Base-by-base conservation (phyloP, 1,140 invertebrate species). In the Linepithema humile region DNA sequence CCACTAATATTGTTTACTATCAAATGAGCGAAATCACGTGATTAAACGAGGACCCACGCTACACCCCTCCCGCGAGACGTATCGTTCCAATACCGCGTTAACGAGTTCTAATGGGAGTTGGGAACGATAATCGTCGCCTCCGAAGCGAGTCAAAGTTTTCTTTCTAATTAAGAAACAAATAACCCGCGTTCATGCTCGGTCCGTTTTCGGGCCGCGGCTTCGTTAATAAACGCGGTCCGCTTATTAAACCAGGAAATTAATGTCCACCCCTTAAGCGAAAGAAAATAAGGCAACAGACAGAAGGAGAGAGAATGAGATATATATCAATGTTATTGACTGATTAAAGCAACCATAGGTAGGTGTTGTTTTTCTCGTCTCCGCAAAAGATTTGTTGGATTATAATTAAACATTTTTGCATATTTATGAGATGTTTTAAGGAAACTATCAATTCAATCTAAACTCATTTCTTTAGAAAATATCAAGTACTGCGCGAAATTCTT, bases 81-180 rank as follows among this genome's bases (percentile, higher is more conserved):
- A 94, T 94, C 91, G 92, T 91, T 93, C 88, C 91, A 93, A 94
- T 93, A 93, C 90, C 90, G 90, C 91, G 91, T 92, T 94, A 94
- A 93, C 92, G 92, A 93, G 92, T 91, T 92, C 91, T 93, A 93
- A 93, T 93, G 91, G 92, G 91, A 93, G 92, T 94, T 93, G 88
- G 91, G 89, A 94, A 94, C 92, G 92, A 93, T 94, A 92, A 93
- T 93, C 92, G 91, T 91, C 91, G 90, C 90, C 89, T 86, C 86
- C 75, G 87, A 88, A 90, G 88, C 91, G 86, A 91, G 90, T 92
- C 90, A 90, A 92, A 93, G 89, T 92, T 93, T 93, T 93, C 92
- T 92, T 92, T 92, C 90, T 93, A 93, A 94, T 93, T 94, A 94
- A 94, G 92, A 93, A 93, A 94, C 92, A 93, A 93, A 93, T 93